These are phyloP conservation scores for Columba guinea DNA, from an alignment of 2,797 vertebrate species.

Conservation along the genomic window DNA sequence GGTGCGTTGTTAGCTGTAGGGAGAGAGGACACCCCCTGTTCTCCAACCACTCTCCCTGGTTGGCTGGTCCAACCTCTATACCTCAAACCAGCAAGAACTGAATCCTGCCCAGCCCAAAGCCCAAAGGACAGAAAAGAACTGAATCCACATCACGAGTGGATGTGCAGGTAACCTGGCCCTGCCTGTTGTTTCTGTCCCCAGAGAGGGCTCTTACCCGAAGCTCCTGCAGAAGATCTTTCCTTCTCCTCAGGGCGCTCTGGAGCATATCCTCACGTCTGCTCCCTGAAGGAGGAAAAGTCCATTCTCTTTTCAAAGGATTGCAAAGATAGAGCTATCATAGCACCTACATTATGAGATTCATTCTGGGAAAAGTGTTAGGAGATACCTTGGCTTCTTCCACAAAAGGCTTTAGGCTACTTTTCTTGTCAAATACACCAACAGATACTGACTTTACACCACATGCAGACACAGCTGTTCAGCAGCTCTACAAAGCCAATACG, in stretches of 20 bases:
- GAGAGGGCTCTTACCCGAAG: conserved; percentile 78
- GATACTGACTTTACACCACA: not conserved
- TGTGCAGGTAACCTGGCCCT: not conserved
- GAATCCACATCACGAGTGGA: not conserved
- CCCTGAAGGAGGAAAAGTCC: conserved; percentile 66
- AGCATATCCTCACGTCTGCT: conserved; percentile 70
- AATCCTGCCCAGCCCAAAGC: not conserved
- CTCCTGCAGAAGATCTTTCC: conserved; percentile 80
- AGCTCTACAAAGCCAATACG: not conserved
- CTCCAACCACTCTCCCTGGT: not conserved
- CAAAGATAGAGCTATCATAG: not conserved
- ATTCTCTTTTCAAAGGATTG: not conserved
- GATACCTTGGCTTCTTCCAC: not conserved
- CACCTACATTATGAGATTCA: not conserved
- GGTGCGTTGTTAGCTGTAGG: rapidly evolving
- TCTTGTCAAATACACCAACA: not conserved
- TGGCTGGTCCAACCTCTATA: not conserved
- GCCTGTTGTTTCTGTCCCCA: not conserved
- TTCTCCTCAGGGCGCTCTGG: conserved; percentile 78
- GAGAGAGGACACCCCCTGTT: too few species aligned
- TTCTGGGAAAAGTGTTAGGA: not conserved
- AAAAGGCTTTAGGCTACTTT: not conserved
- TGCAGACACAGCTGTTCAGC: not conserved
- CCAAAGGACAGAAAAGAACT: not conserved
- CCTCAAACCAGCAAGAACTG: not conserved